phyloP scores from a whole-genome alignment of 92 coral and sea anemone genomes.

The Epizoanthus illoricatus region DNA sequence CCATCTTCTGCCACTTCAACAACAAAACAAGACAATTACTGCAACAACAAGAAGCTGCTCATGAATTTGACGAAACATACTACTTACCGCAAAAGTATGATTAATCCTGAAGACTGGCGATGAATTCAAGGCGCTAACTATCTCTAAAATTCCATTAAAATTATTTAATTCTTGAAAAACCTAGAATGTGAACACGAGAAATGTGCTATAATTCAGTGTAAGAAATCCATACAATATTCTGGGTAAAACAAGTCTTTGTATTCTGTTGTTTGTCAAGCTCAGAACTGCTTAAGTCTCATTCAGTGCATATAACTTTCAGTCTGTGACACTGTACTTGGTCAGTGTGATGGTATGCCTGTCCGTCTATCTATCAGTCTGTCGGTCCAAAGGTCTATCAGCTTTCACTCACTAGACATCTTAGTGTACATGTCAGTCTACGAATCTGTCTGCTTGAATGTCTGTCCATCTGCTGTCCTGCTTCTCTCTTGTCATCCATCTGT shows the following conservation, averaged over 20 bases:
- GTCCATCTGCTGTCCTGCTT: no score
- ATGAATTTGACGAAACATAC: background rate
- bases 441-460: no score
- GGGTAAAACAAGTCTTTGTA: background rate
- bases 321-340: no score
- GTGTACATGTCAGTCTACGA: no score
- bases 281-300: no score
- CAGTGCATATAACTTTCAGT: no score
- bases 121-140: conserved; percentile 97
- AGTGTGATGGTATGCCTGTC: no score
- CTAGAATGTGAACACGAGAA: conserved; percentile 39
- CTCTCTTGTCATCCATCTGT: no score
- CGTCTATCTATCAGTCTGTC: no score
- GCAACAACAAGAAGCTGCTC: background rate
- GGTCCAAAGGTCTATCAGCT: no score
- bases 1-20: no score
- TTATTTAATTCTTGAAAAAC: conserved; percentile 99
- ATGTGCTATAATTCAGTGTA: background rate
- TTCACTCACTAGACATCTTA: no score
- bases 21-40: background rate
- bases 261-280: background rate
- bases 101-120: conserved; percentile 90
- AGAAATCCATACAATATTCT: background rate
- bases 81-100: conserved; percentile 93
- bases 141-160: conserved; percentile 98